Evolutionary conservation across 2,888 invertebrate species (phyloP).

Genomic region (Terebella lapidaria): DNA sequence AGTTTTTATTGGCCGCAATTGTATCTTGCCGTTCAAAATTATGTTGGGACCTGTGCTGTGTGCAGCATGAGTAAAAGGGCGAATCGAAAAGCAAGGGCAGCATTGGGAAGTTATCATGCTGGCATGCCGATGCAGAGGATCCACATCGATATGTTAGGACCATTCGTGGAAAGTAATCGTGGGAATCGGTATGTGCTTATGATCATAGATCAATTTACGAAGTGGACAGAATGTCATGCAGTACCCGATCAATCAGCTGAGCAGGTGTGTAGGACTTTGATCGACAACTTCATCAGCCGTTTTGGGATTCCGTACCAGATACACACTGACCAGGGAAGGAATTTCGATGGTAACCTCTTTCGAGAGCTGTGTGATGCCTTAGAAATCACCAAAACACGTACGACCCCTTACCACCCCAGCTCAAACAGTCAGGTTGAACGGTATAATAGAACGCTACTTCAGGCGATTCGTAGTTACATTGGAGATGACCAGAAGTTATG

Average conservation of each 20-base stretch:
- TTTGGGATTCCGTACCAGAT: slow-evolving; percentile 1
- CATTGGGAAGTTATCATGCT: background rate
- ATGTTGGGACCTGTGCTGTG: background rate
- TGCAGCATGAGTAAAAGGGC: background rate
- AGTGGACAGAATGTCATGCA: slow-evolving; percentile 4
- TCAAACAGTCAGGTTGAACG: slow-evolving; percentile 18
- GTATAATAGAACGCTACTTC: slow-evolving; percentile 4
- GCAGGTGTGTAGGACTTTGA: background rate
- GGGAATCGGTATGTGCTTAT: slow-evolving; percentile 3
- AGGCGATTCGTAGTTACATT: background rate
- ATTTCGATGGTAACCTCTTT: slow-evolving; percentile 11
- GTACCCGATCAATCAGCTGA: background rate
- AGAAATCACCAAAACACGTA: slow-evolving; percentile 13
- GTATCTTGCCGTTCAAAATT: too few relatives aligned
- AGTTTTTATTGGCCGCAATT: background rate
- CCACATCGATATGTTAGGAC: slow-evolving; percentile 3
- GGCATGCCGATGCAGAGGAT: slow-evolving; percentile 1
- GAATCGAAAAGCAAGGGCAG: background rate
- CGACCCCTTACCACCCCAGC: slow-evolving; percentile 17
- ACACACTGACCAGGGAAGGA: slow-evolving; percentile 11
- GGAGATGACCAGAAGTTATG: background rate
- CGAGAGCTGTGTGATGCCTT: slow-evolving; percentile 7
- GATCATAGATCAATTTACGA: slow-evolving; percentile 8
- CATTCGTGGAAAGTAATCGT: background rate
- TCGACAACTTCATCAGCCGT: background rate